phyloP scores from a whole-genome alignment of 30 jellyfish, hydroid and myxozoan genomes.

The Chironex yamaguchii region DNA sequence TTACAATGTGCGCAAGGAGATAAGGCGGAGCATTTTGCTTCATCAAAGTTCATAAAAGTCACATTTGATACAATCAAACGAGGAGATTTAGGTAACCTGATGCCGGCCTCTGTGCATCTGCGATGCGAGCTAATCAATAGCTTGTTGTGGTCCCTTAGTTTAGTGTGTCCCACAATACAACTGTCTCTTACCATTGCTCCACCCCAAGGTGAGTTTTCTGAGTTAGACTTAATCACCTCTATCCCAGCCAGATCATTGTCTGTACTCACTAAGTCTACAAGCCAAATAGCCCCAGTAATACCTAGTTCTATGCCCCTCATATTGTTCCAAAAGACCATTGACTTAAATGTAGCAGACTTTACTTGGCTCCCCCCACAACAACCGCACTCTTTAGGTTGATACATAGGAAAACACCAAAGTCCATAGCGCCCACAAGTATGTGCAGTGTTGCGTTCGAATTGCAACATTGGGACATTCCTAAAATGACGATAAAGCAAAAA shows the following conservation, averaged over 20 bases:
- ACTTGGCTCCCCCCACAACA: conserved; percentile 64
- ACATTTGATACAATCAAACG: conserved; percentile 87
- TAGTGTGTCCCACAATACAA: conserved; percentile 86
- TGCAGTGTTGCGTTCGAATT: conserved; percentile 87
- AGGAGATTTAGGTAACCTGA: conserved; percentile 79
- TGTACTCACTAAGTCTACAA: conserved; percentile 71
- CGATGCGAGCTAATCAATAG: conserved; percentile 1
- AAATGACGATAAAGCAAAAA: too few relatives aligned
- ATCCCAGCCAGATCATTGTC: conserved; percentile 96
- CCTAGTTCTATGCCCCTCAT: conserved; percentile 94
- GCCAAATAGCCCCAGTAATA: conserved; percentile 93
- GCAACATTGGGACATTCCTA: conserved; percentile 91
- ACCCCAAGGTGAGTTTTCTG: conserved; percentile 94
- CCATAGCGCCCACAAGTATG: conserved; percentile 97
- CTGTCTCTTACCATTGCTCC: conserved; percentile 90
- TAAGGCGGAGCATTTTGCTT: conserved; percentile 67
- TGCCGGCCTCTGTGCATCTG: conserved; percentile 68
- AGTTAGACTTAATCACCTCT: conserved; percentile 85
- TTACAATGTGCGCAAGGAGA: conserved; percentile 89
- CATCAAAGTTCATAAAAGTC: conserved; percentile 84
- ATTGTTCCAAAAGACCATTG: conserved; percentile 78
- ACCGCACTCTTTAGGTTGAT: conserved; percentile 91
- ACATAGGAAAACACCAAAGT: conserved; percentile 93
- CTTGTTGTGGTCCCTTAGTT: conserved; percentile 40
- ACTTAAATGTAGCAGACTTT: conserved; percentile 83